Evolutionary conservation across 1,140 invertebrate species (phyloP), one percentile per base, ranked within the genome.

Genomic region (Pseudomyrmex dendroicus): DNA sequence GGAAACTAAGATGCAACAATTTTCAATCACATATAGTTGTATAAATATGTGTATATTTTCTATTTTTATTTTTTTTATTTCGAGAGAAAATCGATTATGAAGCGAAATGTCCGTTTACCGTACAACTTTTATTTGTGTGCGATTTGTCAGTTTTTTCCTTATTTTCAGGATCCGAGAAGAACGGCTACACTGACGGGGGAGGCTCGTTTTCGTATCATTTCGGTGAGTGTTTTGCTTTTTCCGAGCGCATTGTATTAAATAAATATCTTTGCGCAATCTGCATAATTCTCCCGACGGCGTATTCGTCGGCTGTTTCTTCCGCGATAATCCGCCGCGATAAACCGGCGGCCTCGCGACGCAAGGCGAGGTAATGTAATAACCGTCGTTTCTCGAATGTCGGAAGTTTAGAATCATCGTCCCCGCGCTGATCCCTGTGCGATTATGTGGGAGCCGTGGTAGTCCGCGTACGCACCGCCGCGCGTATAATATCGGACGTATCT

Each of bases 161-260:
- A 25, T 54, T 92, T 91, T 83, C 89, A 93, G 93, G 89, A 74
- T 88, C 91, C 74, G 89, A 91, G 84, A 93, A 89, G 73, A 92
- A 91, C 89, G 91, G 90, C 86, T 91, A 90, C 46, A 76, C 87
- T 56, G 86, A 89, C 59, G 78, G 76, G 46, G 83, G 67, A 59
- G 82, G 86, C 77, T 82, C 90, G 17, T 84, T 90, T 74, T 82
- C 86, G 64, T 90, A 84, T 85, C 89, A 91, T 76, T 91, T 93
- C 66, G 92, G 93, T 94, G 86, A 93, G 93, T 91, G 3, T 3
- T 8, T 17, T 52, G 22, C 15, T 67, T 56, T 66, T 76, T n/a
- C 48, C 9, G 22, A 13, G 17, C n/a, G 8, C 13, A 63, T 13
- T 48, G 61, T 5, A 25, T 25, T 35, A 35, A 35, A 5, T 48